These are phyloP conservation scores for Desmophyllum pertusum DNA, from an alignment of 92 coral and sea anemone genomes.

Conservation along the genomic window DNA sequence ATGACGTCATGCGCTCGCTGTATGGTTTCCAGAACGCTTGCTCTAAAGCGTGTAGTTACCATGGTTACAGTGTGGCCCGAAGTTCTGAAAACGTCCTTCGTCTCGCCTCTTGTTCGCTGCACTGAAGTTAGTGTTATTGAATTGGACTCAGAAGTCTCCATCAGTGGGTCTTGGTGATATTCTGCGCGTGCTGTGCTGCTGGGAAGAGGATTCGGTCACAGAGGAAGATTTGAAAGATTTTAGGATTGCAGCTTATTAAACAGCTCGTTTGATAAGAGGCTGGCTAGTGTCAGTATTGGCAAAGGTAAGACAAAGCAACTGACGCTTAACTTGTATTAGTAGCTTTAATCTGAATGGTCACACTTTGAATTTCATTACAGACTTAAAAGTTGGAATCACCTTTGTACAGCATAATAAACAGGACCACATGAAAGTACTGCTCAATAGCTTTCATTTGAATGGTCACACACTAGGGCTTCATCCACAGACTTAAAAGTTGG, in stretches of 20 bases:
- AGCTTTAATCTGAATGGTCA: too few species aligned
- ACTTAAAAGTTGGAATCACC: too few species aligned
- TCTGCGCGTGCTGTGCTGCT: slow-evolving; percentile 56
- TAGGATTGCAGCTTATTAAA: slow-evolving; percentile 4
- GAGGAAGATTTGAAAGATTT: slow-evolving; percentile 48
- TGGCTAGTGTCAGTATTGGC: slow-evolving; percentile 21
- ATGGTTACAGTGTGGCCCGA: slow-evolving; percentile 86
- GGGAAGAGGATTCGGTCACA: slow-evolving; percentile 26
- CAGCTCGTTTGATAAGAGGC: neutral
- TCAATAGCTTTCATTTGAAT: neutral
- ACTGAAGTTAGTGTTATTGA: slow-evolving; percentile 38
- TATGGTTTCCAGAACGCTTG: slow-evolving; percentile 52
- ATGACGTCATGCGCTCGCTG: slow-evolving; percentile 74
- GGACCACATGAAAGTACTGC: too few species aligned
- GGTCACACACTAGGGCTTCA: neutral
- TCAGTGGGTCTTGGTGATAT: slow-evolving; percentile 48
- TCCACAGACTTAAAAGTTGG: neutral
- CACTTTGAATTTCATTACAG: too few species aligned
- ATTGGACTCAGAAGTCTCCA: slow-evolving; percentile 50
- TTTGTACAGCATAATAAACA: too few species aligned
- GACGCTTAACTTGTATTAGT: neutral
- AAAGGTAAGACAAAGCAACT: slow-evolving; percentile 63
- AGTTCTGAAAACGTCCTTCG: slow-evolving; percentile 45
- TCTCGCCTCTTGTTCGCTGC: slow-evolving; percentile 63
- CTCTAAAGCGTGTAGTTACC: slow-evolving; percentile 56